phyloP scores from a whole-genome alignment of 2,797 vertebrate genomes.

The Malacoctenus gilli region DNA sequence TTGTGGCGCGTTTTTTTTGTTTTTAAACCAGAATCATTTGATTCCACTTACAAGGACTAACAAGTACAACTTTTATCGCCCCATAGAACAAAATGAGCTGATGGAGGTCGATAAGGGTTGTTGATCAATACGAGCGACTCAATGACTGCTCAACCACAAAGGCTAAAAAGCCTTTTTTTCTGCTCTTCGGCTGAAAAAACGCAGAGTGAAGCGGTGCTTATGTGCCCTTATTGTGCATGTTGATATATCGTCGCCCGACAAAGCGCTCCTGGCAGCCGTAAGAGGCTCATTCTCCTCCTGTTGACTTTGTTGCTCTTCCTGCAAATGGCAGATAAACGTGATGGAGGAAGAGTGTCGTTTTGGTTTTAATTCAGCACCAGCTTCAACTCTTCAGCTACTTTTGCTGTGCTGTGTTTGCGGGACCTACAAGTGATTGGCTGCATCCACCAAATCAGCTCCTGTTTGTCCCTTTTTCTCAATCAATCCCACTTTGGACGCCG shows the following conservation, averaged over 20 bases:
- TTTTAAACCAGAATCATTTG: constrained; percentile 22
- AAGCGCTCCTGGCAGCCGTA: neutral
- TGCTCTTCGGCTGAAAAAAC: constrained; percentile 24
- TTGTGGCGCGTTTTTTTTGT: constrained; percentile 14
- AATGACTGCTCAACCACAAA: constrained; percentile 30
- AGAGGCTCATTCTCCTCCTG: neutral
- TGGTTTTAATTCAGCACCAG: neutral
- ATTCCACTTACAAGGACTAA: constrained; percentile 26
- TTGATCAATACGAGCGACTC: constrained; percentile 47
- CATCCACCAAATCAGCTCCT: constrained; percentile 51
- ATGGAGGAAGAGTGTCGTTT: neutral
- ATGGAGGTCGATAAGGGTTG: constrained; percentile 38
- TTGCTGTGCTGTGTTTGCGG: too few relatives aligned
- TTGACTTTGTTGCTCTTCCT: constrained; percentile 1
- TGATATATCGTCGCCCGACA: neutral
- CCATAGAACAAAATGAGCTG: constrained; percentile 33
- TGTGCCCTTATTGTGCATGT: neutral
- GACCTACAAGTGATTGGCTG: constrained; percentile 58
- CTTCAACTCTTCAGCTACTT: neutral
- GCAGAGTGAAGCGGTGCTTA: constrained; percentile 16
- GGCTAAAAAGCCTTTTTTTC: constrained; percentile 39
- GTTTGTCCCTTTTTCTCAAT: constrained; percentile 58
- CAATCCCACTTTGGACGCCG: constrained; percentile 65
- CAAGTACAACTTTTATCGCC: constrained; percentile 33
- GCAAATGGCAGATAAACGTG: constrained; percentile 4